Evolutionary conservation across 1,140 invertebrate species (phyloP).

Genomic region (Trichonephila clavipes): DNA sequence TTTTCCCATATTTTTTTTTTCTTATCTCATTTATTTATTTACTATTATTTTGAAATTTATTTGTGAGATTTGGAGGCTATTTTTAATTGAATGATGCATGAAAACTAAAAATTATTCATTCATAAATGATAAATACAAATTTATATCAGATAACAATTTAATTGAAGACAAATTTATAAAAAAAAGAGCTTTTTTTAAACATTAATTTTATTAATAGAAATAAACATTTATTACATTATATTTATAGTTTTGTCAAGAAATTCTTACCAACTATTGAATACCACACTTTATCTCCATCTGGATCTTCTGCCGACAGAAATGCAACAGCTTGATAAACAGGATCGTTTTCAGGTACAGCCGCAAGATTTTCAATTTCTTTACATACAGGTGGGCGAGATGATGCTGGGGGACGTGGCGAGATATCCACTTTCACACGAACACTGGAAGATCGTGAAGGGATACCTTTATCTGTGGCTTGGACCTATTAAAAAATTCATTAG

Average conservation of each 20-base stretch:
- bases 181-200: too few relatives aligned
- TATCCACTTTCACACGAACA: constrained; percentile 83
- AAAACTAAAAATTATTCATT: too few relatives aligned
- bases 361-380: constrained; percentile 84
- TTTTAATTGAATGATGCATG: too few relatives aligned
- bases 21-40: too few relatives aligned
- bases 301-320: constrained; percentile 90
- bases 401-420: constrained; percentile 78
- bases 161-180: too few relatives aligned
- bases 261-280: constrained; percentile 93
- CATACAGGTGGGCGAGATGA: constrained; percentile 86
- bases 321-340: constrained; percentile 90
- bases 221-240: too few relatives aligned
- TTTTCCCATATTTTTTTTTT: too few relatives aligned
- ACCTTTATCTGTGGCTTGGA: constrained; percentile 87
- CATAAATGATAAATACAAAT: too few relatives aligned
- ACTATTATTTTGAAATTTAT: too few relatives aligned
- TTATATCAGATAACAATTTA: too few relatives aligned
- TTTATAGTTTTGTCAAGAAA: background rate
- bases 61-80: too few relatives aligned
- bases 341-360: constrained; percentile 91
- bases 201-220: too few relatives aligned
- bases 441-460: constrained; percentile 84
- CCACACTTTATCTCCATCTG: constrained; percentile 92
- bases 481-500: constrained; percentile 81